A percentile compares a stretch with the other conserved stretches of the same genome.
phyloP scores from a whole-genome alignment of 2,888 invertebrate genomes.

The Mesochorus sp. region DNA sequence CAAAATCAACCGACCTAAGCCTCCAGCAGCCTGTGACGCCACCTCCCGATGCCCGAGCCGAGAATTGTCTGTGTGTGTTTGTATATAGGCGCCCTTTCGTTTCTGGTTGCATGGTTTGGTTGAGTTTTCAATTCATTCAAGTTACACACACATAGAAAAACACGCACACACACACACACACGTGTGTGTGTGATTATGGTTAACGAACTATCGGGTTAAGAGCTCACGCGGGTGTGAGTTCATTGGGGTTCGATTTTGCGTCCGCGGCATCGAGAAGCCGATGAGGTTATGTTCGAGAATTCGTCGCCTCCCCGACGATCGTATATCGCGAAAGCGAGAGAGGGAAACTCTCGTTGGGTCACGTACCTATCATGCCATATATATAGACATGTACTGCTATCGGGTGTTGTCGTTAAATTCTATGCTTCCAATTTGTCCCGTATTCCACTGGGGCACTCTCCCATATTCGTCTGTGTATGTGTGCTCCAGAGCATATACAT shows the following conservation, averaged over 20 bases:
- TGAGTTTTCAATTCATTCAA: constrained; percentile 46
- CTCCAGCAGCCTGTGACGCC: neutral
- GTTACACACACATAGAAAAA: neutral
- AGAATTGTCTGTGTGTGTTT: constrained; percentile 8
- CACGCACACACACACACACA: neutral
- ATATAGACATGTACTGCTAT: neutral
- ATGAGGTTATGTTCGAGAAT: constrained; percentile 41
- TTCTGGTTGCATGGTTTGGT: constrained; percentile 1
- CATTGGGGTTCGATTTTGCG: constrained; percentile 4
- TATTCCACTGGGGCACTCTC: constrained; percentile 23
- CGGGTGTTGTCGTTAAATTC: constrained; percentile 40
- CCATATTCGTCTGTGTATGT: too few species aligned
- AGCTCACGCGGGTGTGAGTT: constrained; percentile 2
- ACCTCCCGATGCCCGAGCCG: constrained; percentile 4
- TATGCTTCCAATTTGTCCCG: constrained; percentile 47
- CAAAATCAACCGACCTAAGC: constrained; percentile 41
- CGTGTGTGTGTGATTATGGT: neutral
- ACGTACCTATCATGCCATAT: neutral
- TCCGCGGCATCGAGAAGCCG: constrained; percentile 10
- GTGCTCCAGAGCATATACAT: neutral
- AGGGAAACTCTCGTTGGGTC: neutral
- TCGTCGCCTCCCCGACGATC: constrained; percentile 1
- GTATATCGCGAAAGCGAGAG: neutral
- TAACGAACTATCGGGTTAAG: too few species aligned
- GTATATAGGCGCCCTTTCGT: neutral